phyloP scores from a whole-genome alignment of 1,140 invertebrate genomes.

The Drosophila kanapiae region DNA sequence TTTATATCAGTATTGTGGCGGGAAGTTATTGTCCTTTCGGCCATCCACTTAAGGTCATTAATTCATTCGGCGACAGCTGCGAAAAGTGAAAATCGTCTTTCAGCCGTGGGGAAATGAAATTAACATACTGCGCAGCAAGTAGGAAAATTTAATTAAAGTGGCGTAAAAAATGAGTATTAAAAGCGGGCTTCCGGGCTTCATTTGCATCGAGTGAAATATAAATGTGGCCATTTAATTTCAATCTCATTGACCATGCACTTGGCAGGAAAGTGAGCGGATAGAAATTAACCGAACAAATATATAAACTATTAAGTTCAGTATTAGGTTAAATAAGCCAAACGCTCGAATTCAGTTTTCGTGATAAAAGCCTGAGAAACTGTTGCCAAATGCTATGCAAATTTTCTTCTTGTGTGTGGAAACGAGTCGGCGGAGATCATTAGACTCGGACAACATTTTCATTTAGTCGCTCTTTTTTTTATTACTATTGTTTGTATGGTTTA shows the following conservation, averaged over 20 bases:
- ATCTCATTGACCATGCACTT: constrained; percentile 36
- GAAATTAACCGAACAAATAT: background rate
- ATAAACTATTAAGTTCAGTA: background rate
- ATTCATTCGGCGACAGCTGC: constrained; percentile 43
- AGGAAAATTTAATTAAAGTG: constrained; percentile 59
- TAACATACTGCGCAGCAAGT: constrained; percentile 44
- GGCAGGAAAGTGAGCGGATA: too few species aligned
- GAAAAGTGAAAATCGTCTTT: constrained; percentile 44
- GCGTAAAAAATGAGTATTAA: constrained; percentile 33
- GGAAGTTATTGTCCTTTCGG: constrained; percentile 49
- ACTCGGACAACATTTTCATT: constrained; percentile 35
- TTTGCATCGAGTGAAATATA: constrained; percentile 40
- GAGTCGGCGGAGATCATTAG: constrained; percentile 1
- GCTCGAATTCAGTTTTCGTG: background rate
- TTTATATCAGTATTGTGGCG: constrained; percentile 42
- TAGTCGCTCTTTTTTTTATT: constrained; percentile 34
- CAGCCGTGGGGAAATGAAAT: constrained; percentile 35
- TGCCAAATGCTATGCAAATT: too few species aligned
- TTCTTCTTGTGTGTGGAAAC: background rate
- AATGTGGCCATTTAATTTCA: constrained; percentile 24
- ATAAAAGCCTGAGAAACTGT: background rate
- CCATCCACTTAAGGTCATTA: constrained; percentile 55
- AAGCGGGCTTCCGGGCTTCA: constrained; percentile 15
- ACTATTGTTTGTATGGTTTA: constrained; percentile 51
- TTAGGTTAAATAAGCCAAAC: background rate